A percentile compares a stretch with the other conserved stretches of the same genome.
Evolutionary conservation across 1,140 invertebrate genomes (phyloP).

Genomic region (Penaeus chinensis): DNA sequence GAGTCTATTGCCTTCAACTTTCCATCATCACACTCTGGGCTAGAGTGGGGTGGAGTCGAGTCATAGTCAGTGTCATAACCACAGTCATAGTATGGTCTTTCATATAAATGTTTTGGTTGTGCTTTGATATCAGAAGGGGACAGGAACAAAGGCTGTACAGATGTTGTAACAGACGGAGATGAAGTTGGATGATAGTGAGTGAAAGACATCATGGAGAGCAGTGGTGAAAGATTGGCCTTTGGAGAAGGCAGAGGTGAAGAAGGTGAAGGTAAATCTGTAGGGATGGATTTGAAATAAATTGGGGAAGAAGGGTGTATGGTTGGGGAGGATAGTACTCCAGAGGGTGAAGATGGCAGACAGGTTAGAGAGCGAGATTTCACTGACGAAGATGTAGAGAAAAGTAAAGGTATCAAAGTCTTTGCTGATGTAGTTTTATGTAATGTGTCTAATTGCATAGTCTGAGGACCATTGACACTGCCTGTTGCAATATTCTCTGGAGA

Average conservation of each 20-base stretch:
- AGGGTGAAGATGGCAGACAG: neutral
- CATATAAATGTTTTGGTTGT: neutral
- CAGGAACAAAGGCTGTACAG: no score
- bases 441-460: no score
- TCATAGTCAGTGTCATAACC: conserved; percentile 44
- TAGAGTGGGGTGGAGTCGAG: conserved; percentile 48
- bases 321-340: neutral
- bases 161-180: no score
- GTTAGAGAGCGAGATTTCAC: neutral
- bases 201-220: neutral
- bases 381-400: neutral
- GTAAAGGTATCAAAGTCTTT: no score
- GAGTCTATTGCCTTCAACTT: conserved; percentile 37
- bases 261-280: neutral
- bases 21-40: conserved; percentile 34
- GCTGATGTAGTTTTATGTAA: no score
- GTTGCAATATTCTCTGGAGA: no score
- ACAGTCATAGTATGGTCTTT: conserved; percentile 46
- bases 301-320: neutral
- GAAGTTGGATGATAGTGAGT: no score
- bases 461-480: no score
- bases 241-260: neutral
- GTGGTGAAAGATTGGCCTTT: no score
- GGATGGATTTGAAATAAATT: neutral
- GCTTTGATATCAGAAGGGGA: no score